phyloP scores from a whole-genome alignment of 2,113 vertebrate species.

The Scopus umbretta region DNA sequence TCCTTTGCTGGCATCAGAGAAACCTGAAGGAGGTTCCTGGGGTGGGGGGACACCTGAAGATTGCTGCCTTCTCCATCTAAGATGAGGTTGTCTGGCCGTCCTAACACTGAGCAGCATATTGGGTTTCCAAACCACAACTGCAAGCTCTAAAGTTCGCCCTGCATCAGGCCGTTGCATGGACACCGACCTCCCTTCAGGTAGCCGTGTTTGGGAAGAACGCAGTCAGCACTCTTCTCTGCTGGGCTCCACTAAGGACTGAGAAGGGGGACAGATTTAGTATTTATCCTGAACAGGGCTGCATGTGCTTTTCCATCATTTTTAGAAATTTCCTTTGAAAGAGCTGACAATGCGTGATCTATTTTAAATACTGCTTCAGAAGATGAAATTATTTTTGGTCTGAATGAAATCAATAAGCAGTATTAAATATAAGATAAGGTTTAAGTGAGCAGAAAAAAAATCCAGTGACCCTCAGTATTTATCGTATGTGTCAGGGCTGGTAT shows the following conservation, averaged over 20 bases:
- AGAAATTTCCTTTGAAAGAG: conserved; percentile 31
- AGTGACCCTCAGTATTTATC: neutral
- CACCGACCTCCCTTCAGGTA: neutral
- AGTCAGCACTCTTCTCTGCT: neutral
- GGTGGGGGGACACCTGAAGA: neutral
- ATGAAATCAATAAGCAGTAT: conserved; percentile 42
- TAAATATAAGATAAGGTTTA: conserved; percentile 19
- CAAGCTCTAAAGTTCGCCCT: neutral
- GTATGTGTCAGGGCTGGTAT: neutral
- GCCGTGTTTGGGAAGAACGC: neutral
- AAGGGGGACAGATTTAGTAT: neutral
- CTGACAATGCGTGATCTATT: conserved; percentile 18
- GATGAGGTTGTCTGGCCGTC: neutral
- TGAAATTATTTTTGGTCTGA: conserved; percentile 45
- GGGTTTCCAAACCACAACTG: neutral
- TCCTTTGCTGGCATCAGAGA: neutral
- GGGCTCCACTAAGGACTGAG: neutral
- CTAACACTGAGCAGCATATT: neutral
- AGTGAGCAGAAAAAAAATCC: neutral
- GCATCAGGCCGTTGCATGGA: rapidly evolving
- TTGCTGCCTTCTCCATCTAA: neutral
- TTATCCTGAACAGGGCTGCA: neutral
- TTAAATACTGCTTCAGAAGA: conserved; percentile 46
- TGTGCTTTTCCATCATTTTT: conserved; percentile 13
- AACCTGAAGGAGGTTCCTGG: neutral